phyloP scores from a whole-genome alignment of 1,140 invertebrate genomes.

The Drosophila mojavensis region DNA sequence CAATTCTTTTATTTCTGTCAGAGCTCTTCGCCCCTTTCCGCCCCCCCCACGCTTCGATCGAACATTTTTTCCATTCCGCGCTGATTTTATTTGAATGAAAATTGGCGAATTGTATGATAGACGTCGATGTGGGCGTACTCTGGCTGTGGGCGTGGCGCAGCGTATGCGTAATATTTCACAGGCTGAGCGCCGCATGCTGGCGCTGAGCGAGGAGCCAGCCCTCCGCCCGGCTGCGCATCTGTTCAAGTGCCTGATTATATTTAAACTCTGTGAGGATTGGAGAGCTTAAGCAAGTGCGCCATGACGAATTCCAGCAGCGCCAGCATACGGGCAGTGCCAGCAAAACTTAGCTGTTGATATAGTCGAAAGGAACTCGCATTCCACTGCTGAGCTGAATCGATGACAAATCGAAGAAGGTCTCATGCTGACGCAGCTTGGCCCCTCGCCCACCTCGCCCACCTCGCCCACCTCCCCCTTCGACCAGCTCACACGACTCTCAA shows the following conservation, averaged over 20 bases:
- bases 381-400: constrained; percentile 2
- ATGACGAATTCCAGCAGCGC: not conserved
- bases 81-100: constrained; percentile 81
- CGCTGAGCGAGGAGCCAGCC: not conserved
- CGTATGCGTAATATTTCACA: constrained; percentile 76
- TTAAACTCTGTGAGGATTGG: constrained; percentile 48
- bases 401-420: not conserved
- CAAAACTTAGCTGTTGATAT: constrained; percentile 20
- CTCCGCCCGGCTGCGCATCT: constrained; percentile 73
- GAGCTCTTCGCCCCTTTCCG: not conserved
- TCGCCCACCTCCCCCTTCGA: not conserved
- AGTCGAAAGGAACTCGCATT: constrained; percentile 23
- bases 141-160: constrained; percentile 55
- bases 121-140: constrained; percentile 60
- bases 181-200: constrained; percentile 25
- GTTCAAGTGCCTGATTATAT: constrained; percentile 78
- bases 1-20: constrained; percentile 32
- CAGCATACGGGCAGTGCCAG: not conserved
- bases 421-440: constrained; percentile 6
- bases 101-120: constrained; percentile 81
- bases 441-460: not conserved
- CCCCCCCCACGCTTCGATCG: constrained; percentile 6
- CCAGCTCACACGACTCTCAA: constrained; percentile 4
- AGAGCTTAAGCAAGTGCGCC: constrained; percentile 14
- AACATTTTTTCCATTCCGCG: constrained; percentile 48